phyloP scores from a whole-genome alignment of 2,797 vertebrate species.

The Hirundo rustica region DNA sequence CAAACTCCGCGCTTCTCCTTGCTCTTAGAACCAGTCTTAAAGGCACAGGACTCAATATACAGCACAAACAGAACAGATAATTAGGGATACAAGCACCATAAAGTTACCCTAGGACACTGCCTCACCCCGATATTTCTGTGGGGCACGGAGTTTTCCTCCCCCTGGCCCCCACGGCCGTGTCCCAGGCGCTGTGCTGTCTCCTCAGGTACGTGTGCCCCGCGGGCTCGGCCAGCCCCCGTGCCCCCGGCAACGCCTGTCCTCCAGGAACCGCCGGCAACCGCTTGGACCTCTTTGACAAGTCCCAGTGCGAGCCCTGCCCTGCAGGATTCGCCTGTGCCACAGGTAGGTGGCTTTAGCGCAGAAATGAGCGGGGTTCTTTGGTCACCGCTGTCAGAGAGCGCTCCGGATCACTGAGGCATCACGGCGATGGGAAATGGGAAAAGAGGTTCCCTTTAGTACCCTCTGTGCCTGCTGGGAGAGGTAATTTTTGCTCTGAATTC shows the following conservation, averaged over 20 bases:
- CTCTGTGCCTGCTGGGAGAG: not conserved
- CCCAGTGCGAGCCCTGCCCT: slow-evolving; percentile 86
- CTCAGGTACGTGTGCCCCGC: slow-evolving; percentile 75
- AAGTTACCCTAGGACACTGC: too few relatives aligned
- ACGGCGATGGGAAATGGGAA: fast-evolving
- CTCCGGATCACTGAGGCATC: not conserved
- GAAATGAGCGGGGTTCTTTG: not conserved
- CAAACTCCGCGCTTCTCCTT: too few relatives aligned
- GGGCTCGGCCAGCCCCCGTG: slow-evolving; percentile 83
- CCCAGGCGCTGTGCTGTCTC: not conserved
- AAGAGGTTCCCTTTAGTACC: not conserved
- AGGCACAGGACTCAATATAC: too few relatives aligned
- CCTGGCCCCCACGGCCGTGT: not conserved
- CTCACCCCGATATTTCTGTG: not conserved
- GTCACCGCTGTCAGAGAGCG: not conserved
- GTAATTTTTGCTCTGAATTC: not conserved
- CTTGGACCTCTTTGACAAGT: slow-evolving; percentile 81
- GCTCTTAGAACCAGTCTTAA: too few relatives aligned
- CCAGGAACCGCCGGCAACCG: slow-evolving; percentile 82
- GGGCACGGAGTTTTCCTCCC: not conserved
- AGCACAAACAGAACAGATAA: too few relatives aligned
- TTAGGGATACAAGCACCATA: too few relatives aligned
- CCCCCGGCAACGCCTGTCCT: slow-evolving; percentile 79
- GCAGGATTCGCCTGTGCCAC: slow-evolving; percentile 81
- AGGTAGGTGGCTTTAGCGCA: slow-evolving; percentile 68